A percentile compares a stretch with the other conserved stretches of the same genome.
Evolutionary conservation across 2,113 vertebrate species (phyloP).

Genomic region (Phasianus colchicus): DNA sequence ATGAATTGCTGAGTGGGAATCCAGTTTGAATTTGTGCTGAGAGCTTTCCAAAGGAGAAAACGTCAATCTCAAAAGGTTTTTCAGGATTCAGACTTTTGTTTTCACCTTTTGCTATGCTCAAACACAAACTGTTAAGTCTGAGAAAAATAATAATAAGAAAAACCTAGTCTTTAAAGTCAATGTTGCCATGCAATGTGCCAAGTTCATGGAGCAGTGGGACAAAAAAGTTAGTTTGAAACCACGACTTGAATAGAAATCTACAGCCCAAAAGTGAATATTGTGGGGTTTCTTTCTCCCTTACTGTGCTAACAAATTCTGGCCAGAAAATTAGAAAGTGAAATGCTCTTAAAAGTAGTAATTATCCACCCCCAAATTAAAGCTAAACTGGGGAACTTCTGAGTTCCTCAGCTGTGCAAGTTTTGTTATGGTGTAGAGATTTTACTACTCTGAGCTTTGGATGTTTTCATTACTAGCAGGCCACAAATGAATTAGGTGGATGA

Average conservation of each 20-base stretch:
- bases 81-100: background rate
- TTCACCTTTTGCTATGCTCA: background rate
- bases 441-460: background rate
- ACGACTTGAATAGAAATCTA: background rate
- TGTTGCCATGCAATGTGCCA: background rate
- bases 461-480: constrained; percentile 8
- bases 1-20: background rate
- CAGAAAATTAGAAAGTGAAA: background rate
- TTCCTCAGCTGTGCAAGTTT: background rate
- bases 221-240: background rate
- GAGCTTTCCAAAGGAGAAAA: constrained; percentile 32
- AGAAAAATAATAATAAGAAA: background rate
- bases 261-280: background rate
- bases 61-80: background rate
- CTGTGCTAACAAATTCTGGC: background rate
- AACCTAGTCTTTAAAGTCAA: background rate
- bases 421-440: background rate
- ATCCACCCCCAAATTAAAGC: background rate
- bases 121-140: background rate
- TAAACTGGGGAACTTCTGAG: background rate
- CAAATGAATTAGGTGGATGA: constrained; percentile 15
- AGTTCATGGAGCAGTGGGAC: background rate
- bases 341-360: background rate
- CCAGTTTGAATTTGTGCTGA: background rate
- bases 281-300: background rate